Percentiles rank a stretch among this genome's conserved stretches.
Evolutionary conservation across 2,797 vertebrate species (phyloP).

Genomic region (Lepidocolaptes lacrymiger): DNA sequence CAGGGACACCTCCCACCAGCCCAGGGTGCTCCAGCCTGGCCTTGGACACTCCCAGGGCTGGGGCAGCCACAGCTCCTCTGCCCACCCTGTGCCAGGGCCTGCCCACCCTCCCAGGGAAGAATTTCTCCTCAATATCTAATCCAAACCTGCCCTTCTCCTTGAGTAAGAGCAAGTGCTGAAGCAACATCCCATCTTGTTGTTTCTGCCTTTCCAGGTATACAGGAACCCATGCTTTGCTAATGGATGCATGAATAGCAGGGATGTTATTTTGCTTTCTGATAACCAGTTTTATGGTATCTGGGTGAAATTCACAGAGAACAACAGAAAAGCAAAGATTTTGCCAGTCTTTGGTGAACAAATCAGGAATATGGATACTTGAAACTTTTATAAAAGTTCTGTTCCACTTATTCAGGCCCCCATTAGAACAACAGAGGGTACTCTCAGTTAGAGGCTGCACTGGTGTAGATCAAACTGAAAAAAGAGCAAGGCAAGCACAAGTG

Average conservation of each 20-base stretch:
- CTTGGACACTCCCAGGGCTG: background rate
- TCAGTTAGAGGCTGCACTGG: background rate
- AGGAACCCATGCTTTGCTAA: fast-evolving
- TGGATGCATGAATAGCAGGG: fast-evolving
- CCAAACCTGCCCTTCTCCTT: background rate
- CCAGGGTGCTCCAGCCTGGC: background rate
- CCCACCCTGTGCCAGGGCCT: background rate
- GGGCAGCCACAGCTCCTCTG: background rate
- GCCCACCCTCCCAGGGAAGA: too few species aligned
- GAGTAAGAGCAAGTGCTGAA: background rate
- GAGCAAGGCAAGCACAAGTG: background rate
- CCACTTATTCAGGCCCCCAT: background rate
- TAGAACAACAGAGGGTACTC: background rate
- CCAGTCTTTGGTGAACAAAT: background rate
- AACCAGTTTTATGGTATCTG: fast-evolving
- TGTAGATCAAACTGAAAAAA: background rate
- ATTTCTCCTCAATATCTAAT: background rate
- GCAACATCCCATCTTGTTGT: fast-evolving
- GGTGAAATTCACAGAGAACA: background rate
- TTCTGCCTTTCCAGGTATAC: background rate
- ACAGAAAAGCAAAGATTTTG: background rate
- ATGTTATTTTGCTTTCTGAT: fast-evolving
- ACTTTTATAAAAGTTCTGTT: background rate
- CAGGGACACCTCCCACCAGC: fast-evolving
- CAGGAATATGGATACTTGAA: background rate